Evolutionary conservation across 2,113 vertebrate species (phyloP).

Genomic region (Etia nguti): DNA sequence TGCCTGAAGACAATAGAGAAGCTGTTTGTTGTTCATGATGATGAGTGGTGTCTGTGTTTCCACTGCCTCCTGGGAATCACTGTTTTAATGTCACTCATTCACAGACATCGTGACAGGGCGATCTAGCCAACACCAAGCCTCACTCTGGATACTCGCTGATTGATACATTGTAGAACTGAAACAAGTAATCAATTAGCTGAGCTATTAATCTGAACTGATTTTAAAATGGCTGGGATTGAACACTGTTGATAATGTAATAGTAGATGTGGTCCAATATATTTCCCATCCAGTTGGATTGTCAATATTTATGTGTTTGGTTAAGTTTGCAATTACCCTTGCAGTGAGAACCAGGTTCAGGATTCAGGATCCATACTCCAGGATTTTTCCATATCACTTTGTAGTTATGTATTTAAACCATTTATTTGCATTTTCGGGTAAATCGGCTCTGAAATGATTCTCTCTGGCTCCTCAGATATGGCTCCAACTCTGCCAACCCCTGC

Average conservation of each 20-base stretch:
- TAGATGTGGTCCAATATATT: background rate
- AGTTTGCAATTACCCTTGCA: background rate
- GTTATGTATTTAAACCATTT: background rate
- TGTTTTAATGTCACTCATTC: background rate
- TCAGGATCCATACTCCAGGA: background rate
- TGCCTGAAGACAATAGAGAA: background rate
- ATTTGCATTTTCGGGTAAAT: background rate
- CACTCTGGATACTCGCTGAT: background rate
- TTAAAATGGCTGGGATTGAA: background rate
- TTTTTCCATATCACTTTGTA: background rate
- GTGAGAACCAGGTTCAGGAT: background rate
- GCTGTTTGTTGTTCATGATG: constrained; percentile 26
- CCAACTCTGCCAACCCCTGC: background rate
- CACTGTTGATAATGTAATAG: background rate
- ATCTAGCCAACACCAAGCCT: background rate
- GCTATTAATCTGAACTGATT: background rate
- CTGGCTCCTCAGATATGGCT: background rate
- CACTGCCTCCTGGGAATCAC: background rate
- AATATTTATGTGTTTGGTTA: background rate
- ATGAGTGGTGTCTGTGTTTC: background rate
- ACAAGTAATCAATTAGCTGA: background rate
- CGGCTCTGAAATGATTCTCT: background rate
- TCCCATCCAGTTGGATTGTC: background rate
- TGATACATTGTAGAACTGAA: background rate
- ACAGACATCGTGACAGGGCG: background rate